phyloP scores from a whole-genome alignment of 2,797 vertebrate species.

The Eulemur mongoz region DNA sequence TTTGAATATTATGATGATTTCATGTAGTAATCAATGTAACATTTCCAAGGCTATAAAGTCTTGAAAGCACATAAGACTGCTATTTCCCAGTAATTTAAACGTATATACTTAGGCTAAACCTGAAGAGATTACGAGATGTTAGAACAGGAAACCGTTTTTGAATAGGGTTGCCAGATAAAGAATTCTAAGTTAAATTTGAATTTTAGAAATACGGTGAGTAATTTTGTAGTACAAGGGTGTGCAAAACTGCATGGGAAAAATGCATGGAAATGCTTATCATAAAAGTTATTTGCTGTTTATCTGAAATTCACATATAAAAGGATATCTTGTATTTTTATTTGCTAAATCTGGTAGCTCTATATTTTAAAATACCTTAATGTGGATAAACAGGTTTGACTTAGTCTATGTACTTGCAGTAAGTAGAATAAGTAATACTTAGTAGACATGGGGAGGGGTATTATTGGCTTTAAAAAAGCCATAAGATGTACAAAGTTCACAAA shows the following conservation, averaged over 20 bases:
- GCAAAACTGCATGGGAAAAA: background rate
- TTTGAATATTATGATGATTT: background rate
- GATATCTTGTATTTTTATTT: background rate
- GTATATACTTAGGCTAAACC: background rate
- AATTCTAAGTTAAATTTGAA: background rate
- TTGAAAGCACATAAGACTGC: background rate
- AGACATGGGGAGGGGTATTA: background rate
- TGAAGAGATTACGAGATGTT: background rate
- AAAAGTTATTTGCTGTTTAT: background rate
- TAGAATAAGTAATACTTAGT: background rate
- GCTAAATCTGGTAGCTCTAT: background rate
- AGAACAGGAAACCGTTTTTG: background rate
- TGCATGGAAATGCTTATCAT: background rate
- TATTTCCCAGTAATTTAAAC: background rate
- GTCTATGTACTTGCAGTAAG: background rate
- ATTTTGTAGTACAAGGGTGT: background rate
- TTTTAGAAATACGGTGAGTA: background rate
- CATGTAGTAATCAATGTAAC: background rate
- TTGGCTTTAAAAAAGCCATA: background rate
- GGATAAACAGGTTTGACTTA: background rate
- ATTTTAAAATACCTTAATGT: background rate
- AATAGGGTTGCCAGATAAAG: background rate
- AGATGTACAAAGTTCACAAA: background rate
- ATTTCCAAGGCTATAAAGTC: background rate
- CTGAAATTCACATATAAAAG: background rate